These are phyloP conservation scores for Tetramorium parvispinum DNA, from an alignment of 1,140 invertebrate genomes.

Conservation along the genomic window DNA sequence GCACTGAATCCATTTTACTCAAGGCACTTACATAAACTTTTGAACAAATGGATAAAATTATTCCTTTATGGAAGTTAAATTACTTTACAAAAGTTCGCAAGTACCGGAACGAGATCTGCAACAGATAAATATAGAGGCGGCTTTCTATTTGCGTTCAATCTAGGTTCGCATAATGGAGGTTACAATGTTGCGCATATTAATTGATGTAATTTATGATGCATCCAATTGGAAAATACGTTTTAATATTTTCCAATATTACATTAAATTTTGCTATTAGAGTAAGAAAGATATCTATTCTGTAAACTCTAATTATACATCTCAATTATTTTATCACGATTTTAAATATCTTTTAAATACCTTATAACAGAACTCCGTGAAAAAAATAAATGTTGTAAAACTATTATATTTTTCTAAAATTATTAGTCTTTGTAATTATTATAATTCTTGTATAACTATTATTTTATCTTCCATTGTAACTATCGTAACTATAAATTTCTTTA, in stretches of 20 bases:
- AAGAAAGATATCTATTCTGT: background rate
- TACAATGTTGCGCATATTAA: constrained; percentile 43
- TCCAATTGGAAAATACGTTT: constrained; percentile 13
- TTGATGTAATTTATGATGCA: constrained; percentile 46
- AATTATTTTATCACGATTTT: background rate
- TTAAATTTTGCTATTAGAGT: background rate
- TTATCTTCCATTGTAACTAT: background rate
- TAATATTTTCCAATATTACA: constrained; percentile 1
- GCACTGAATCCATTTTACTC: constrained; percentile 47
- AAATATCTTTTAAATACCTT: background rate
- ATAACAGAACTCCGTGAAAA: background rate
- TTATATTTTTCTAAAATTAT: background rate
- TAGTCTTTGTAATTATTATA: background rate
- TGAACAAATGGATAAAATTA: constrained; percentile 75
- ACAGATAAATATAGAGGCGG: constrained; percentile 57
- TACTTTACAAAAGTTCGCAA: constrained; percentile 68
- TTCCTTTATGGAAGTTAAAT: constrained; percentile 75
- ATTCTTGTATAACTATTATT: background rate
- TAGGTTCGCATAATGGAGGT: constrained; percentile 8
- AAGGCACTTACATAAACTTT: constrained; percentile 65
- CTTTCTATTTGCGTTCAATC: constrained; percentile 69
- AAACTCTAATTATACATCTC: background rate
- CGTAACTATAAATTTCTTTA: background rate
- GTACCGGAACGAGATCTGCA: constrained; percentile 61
- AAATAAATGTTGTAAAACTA: background rate